phyloP scores from a whole-genome alignment of 1,140 invertebrate species.

The Orchestia grillus region DNA sequence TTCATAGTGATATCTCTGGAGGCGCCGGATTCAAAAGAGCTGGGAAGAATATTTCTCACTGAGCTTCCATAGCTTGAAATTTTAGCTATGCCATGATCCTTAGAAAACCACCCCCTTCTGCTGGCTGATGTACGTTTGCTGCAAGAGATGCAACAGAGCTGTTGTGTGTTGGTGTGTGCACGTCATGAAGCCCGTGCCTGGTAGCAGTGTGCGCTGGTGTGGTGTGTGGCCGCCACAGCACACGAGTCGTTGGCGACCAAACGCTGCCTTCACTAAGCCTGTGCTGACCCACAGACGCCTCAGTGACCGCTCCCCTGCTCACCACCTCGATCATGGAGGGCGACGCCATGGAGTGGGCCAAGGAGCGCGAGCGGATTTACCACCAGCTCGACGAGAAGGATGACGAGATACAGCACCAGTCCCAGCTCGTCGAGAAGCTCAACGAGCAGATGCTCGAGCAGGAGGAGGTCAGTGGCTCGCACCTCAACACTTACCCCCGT shows the following conservation, averaged over 20 bases:
- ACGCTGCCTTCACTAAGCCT: neutral
- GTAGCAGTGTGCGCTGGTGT: no score
- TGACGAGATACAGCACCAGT: conserved; percentile 98
- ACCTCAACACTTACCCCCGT: neutral
- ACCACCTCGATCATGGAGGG: conserved; percentile 63
- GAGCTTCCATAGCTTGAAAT: neutral
- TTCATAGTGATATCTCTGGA: neutral
- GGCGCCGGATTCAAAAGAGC: no score
- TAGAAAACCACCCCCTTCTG: neutral
- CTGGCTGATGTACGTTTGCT: neutral
- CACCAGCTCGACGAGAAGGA: conserved; percentile 99
- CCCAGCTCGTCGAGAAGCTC: conserved; percentile 95
- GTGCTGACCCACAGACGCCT: neutral
- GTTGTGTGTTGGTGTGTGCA: neutral
- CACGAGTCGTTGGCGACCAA: neutral
- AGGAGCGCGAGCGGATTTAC: conserved; percentile 92
- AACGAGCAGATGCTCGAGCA: conserved; percentile 99
- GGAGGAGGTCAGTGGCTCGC: conserved; percentile 77
- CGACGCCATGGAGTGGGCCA: conserved; percentile 75
- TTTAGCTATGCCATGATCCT: neutral
- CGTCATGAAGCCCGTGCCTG: no score
- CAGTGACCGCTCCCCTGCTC: neutral
- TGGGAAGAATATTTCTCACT: neutral
- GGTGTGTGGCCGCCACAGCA: no score
- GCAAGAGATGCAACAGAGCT: neutral